Conservation (phyloP, 2,888 invertebrate genomes). For the Diarsia mendica region DNA sequence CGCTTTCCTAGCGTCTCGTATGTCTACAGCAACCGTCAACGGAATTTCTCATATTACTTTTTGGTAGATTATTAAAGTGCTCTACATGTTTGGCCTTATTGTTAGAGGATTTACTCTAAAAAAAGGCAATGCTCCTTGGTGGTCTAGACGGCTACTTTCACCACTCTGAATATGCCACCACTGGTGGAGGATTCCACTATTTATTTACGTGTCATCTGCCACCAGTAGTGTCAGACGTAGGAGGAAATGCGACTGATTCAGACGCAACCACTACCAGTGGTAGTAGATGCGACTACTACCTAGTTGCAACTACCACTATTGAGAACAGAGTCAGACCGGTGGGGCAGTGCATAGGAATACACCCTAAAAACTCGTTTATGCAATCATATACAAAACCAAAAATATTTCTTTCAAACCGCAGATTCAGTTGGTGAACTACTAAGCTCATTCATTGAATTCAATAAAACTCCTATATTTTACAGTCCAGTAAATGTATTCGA, state of each 20-base stretch:
- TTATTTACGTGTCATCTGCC: too few species aligned
- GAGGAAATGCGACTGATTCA: too few species aligned
- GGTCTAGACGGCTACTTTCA: too few species aligned
- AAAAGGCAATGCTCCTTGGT: background rate
- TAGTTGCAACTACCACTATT: too few species aligned
- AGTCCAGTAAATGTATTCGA: constrained; percentile 56
- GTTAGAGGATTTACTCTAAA: background rate
- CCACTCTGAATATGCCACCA: too few species aligned
- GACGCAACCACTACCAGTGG: too few species aligned
- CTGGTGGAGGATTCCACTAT: too few species aligned
- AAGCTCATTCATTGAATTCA: constrained; percentile 56
- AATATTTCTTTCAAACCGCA: constrained; percentile 27
- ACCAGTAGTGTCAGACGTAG: too few species aligned
- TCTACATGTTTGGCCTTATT: background rate
- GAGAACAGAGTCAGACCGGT: too few species aligned
- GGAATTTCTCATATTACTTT: background rate
- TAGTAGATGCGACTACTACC: too few species aligned
- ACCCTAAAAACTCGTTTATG: background rate
- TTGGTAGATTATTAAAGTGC: background rate
- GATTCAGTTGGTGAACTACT: constrained; percentile 21
- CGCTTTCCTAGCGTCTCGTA: background rate
- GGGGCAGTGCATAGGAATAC: too few species aligned
- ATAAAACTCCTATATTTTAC: constrained; percentile 53
- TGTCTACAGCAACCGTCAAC: background rate
- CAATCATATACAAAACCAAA: constrained; percentile 4